Base-by-base conservation (phyloP, 2,888 invertebrate species). In the Athripsodes cinereus region DNA sequence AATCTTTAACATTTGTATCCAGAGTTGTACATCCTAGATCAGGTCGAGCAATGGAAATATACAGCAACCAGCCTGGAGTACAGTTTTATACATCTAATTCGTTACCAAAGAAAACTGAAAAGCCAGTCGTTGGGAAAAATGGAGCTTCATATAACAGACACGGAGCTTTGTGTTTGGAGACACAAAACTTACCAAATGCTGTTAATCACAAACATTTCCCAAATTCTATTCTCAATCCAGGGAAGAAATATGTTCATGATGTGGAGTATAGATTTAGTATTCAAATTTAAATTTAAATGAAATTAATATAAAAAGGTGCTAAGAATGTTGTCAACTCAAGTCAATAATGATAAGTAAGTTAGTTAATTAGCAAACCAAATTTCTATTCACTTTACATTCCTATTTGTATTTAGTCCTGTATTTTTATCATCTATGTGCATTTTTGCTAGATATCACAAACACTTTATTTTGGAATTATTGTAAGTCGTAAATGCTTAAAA, bases 161-260 rank as follows among this genome's bases (percentile, higher is more conserved):
- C 66, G 88, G 88, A 0, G 90, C 89, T 1, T 85, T 96, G 68
- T 94, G 93, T 69, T 74, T 96, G 54, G 94, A 96, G 78, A 90
- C 96, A 0, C 96, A 96, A 73, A 91, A 92, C 69, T 96, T 86
- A 75, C 96, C 96, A 0, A 91, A 97, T 74, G 91, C 94, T 11
- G 78, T 91, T 1, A 92, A 95, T 20, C 26, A 44, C 52, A 56
- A 56, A 31, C 40, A 87, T 66, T 93, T 92, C 66, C 92, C 92
- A 1, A 83, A 82, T 57, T 81, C 85, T 3, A 78, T 90, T 51
- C 67, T 92, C 49, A 81, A 83, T 66, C 91, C 92, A 11, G 88
- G 87, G 1, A 80, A 88, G 66, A 74, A 77, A 1, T 92, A 92
- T 68, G 71, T 76, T 20, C 90, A 92, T 66, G 80, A 75, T 60